These are phyloP conservation scores for Girardinus metallicus DNA, from an alignment of 2,797 vertebrate genomes.

Conservation along the genomic window DNA sequence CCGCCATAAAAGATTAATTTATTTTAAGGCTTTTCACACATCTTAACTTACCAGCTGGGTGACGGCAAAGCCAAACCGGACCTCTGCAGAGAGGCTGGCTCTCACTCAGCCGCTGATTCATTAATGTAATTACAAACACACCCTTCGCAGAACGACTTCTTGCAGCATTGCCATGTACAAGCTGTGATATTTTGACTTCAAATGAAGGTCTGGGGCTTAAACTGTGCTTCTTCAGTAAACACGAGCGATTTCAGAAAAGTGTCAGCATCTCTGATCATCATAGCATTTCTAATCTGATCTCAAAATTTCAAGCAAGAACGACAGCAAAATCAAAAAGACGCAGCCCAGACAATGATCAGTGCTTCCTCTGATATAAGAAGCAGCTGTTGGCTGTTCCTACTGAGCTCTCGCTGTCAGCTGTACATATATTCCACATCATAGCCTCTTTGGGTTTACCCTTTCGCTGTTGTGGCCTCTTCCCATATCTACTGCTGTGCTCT, in stretches of 20 bases:
- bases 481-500: conserved; percentile 59
- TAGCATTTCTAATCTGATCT: conserved; percentile 57
- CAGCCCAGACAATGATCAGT: conserved; percentile 40
- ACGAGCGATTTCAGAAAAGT: conserved; percentile 18
- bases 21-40: not conserved
- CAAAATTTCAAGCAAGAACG: conserved; percentile 7
- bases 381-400: conserved; percentile 69
- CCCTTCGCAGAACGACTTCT: conserved; percentile 21
- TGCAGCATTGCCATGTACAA: conserved; percentile 17
- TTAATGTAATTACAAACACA: conserved; percentile 32
- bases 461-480: conserved; percentile 55
- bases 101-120: conserved; percentile 41
- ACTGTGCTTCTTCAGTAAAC: conserved; percentile 26
- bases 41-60: conserved; percentile 38
- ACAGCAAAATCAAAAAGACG: conserved; percentile 11
- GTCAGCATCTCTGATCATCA: conserved; percentile 3
- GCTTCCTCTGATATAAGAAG: conserved; percentile 71
- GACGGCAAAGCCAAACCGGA: conserved; percentile 39
- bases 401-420: conserved; percentile 34
- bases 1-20: not conserved
- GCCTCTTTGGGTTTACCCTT: conserved; percentile 41
- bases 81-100: conserved; percentile 36
- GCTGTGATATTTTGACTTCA: conserved; percentile 5
- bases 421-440: conserved; percentile 18
- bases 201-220: conserved; percentile 1